Percentiles rank a stretch among this genome's conserved stretches.
These are phyloP conservation scores for Agonopterix arenella DNA, from an alignment of 2,888 invertebrate genomes.

Conservation along the genomic window DNA sequence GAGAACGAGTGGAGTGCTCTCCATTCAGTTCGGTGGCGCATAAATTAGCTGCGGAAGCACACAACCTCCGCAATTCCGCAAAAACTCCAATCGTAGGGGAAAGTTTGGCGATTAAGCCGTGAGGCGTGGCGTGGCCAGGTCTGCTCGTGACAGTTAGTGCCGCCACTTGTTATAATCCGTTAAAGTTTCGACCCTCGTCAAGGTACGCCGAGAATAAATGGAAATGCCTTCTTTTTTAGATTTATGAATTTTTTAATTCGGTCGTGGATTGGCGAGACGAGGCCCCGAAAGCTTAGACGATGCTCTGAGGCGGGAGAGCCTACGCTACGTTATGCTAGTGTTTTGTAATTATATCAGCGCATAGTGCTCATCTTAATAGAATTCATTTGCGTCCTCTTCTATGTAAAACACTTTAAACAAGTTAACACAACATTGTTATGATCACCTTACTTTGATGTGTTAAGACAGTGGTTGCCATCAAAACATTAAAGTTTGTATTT, in stretches of 20 bases:
- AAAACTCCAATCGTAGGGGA: slow-evolving; percentile 73
- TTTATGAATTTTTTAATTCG: slow-evolving; percentile 33
- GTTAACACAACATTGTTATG: slow-evolving; percentile 41
- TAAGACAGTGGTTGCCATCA: too few species aligned
- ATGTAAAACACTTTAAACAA: slow-evolving; percentile 49
- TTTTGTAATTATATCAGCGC: slow-evolving; percentile 46
- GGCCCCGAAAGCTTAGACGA: slow-evolving; percentile 20
- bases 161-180: slow-evolving; percentile 74
- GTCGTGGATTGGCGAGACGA: background rate
- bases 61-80: slow-evolving; percentile 60
- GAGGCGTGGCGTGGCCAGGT: slow-evolving; percentile 70
- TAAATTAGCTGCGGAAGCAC: slow-evolving; percentile 63
- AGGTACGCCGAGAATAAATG: slow-evolving; percentile 68
- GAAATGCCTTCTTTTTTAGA: slow-evolving; percentile 56
- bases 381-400: slow-evolving; percentile 60
- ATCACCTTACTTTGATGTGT: too few species aligned
- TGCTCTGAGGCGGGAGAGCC: slow-evolving; percentile 25
- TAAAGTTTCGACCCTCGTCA: slow-evolving; percentile 74
- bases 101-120: slow-evolving; percentile 75
- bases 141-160: slow-evolving; percentile 73
- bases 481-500: too few species aligned
- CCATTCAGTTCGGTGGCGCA: slow-evolving; percentile 32
- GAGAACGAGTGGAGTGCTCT: slow-evolving; percentile 47
- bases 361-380: slow-evolving; percentile 55
- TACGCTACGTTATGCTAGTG: slow-evolving; percentile 25